Conservation (phyloP, 1,140 invertebrate species). For the Hetaerina americana region DNA sequence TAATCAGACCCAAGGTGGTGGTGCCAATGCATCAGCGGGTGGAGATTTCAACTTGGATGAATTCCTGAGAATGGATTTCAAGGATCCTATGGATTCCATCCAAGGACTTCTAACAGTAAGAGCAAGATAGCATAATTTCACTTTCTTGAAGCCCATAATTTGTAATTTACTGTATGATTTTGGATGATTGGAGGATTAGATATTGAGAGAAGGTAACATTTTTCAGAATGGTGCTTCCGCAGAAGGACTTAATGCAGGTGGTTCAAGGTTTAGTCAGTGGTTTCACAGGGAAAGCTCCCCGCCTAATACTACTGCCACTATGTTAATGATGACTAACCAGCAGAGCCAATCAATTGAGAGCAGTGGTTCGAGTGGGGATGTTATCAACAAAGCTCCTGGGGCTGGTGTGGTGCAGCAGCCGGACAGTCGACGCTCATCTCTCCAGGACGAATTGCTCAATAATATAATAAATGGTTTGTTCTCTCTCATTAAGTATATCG, state of each 20-base stretch:
- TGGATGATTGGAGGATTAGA: background rate
- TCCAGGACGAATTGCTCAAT: constrained; percentile 48
- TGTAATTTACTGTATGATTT: constrained; percentile 6
- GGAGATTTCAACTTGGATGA: constrained; percentile 56
- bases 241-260: constrained; percentile 26
- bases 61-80: constrained; percentile 50
- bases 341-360: background rate
- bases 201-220: constrained; percentile 8
- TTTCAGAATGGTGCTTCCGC: constrained; percentile 40
- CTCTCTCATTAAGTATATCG: too few species aligned
- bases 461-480: constrained; percentile 52
- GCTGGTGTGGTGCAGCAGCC: background rate
- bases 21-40: background rate
- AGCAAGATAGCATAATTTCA: constrained; percentile 1
- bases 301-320: constrained; percentile 25
- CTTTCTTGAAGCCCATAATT: background rate
- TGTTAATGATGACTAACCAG: background rate
- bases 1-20: background rate
- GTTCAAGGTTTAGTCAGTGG: constrained; percentile 49
- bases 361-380: background rate
- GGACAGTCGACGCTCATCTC: constrained; percentile 41
- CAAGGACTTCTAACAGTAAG: constrained; percentile 44
- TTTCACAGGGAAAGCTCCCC: constrained; percentile 46
- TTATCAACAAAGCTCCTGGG: background rate
- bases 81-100: constrained; percentile 48